phyloP scores from a whole-genome alignment of 35 echinoderm and acorn worm genomes.

The Lytechinus pictus region DNA sequence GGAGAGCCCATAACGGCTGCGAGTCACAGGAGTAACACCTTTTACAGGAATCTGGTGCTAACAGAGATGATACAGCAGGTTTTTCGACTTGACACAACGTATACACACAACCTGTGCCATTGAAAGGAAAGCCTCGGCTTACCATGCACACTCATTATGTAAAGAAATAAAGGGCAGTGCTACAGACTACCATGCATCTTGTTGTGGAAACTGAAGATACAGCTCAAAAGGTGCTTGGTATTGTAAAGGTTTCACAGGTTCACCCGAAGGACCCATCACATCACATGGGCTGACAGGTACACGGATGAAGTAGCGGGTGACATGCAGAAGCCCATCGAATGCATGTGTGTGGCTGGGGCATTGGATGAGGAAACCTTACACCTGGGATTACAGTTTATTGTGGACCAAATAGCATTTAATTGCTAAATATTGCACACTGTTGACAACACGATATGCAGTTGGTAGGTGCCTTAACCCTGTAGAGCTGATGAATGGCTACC shows the following conservation, averaged over 20 bases:
- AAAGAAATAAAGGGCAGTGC: slow-evolving; percentile 64
- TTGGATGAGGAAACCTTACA: slow-evolving; percentile 53
- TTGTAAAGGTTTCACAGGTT: slow-evolving; percentile 52
- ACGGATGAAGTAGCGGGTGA: slow-evolving; percentile 23
- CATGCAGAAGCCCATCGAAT: slow-evolving; percentile 52
- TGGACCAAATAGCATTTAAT: slow-evolving; percentile 69
- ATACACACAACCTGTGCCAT: slow-evolving; percentile 50
- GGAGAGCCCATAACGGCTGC: no score
- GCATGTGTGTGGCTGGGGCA: slow-evolving; percentile 60
- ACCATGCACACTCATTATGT: slow-evolving; percentile 66
- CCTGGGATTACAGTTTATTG: slow-evolving; percentile 53
- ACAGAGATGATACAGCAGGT: no score
- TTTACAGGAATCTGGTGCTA: no score
- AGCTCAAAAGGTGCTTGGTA: slow-evolving; percentile 30
- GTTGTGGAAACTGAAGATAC: slow-evolving; percentile 56
- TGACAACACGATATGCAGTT: slow-evolving; percentile 63
- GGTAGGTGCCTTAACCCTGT: slow-evolving; percentile 61
- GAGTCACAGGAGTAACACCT: no score
- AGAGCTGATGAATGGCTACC: slow-evolving; percentile 60
- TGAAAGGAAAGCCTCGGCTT: slow-evolving; percentile 47
- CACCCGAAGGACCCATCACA: slow-evolving; percentile 51
- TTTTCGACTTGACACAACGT: slow-evolving; percentile 20
- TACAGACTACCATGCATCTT: slow-evolving; percentile 65
- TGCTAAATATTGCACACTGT: slow-evolving; percentile 46
- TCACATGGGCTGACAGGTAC: slow-evolving; percentile 58